These are phyloP conservation scores for Cydia fagiglandana DNA, from an alignment of 1,140 invertebrate genomes.

Conservation along the genomic window DNA sequence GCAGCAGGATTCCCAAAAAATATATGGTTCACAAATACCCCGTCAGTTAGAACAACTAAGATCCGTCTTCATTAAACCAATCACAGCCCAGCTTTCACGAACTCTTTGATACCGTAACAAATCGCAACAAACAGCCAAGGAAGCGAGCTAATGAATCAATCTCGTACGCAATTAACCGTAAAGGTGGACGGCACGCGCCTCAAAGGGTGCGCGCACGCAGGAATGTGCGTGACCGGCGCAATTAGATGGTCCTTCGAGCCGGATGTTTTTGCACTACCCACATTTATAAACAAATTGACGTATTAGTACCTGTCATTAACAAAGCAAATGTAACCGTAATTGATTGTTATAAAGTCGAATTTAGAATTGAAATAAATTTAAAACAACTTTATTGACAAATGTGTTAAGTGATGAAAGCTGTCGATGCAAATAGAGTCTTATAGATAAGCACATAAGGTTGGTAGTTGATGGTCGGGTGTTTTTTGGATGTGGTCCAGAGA, in stretches of 20 bases:
- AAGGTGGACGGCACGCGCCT: neutral
- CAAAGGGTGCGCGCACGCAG: neutral
- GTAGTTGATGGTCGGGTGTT: neutral
- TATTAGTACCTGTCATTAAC: neutral
- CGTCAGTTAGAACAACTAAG: neutral
- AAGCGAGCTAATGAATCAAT: conserved; percentile 6
- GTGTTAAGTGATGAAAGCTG: neutral
- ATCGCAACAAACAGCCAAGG: conserved; percentile 3
- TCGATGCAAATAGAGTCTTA: neutral
- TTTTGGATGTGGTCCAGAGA: conserved; percentile 9
- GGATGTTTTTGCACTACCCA: neutral
- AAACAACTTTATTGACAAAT: neutral
- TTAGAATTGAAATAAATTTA: neutral
- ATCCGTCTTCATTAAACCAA: neutral
- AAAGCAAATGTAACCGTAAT: neutral
- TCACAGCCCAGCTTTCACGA: neutral
- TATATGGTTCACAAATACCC: neutral
- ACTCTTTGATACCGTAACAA: conserved; percentile 7
- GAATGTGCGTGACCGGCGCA: neutral
- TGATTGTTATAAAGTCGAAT: neutral
- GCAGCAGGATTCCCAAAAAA: neutral
- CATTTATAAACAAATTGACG: neutral
- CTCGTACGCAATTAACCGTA: conserved; percentile 8
- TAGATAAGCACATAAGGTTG: neutral
- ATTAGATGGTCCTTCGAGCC: conserved; percentile 13